Evolutionary conservation across 2,888 invertebrate genomes (phyloP), one percentile per base, ranked within the genome.

Genomic region (Ariolimax columbianus): DNA sequence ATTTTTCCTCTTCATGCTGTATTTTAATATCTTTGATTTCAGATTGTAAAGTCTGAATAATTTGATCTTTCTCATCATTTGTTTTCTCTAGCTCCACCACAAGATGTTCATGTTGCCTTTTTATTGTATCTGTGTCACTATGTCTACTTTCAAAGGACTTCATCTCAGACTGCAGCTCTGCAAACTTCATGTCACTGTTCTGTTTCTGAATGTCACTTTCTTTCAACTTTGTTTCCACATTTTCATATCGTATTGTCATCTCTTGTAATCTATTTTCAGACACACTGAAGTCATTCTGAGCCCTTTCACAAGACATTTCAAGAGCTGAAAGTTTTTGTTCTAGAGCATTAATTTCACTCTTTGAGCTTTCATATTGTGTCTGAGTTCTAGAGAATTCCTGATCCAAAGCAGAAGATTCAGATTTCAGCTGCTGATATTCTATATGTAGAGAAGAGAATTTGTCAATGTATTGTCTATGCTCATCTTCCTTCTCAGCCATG

Each of bases 261-360:
- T 89, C 87, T 63, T 85, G 77, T 80, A 88, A 86, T 77, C 88
- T 86, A 82, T 89, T 88, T 47, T 87, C 87, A 78, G 83, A 78
- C 19, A 86, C 75, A 73, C 77, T 84, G 63, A 86, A 68, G 38
- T 85, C 59, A 72, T 63, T 63, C 23, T 59, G 77, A 59, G 43
- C n/a, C 14, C 63, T 38, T 75, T 63, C 47, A 26, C 47, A 75
- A 23, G 63, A 63, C 38, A 73, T 36, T 36, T 86, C 51, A 7
- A 78, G n/a, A 63, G 38, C 36, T 36, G 72, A 38, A 4, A 78
- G 59, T 33, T 59, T 47, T 26, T 78, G n/a, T 51, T 47, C 72
- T 33, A 86, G 63, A 36, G 72, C n/a, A 17, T 59, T 30, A 17
- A 73, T n/a, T 63, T 86, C 82, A 47, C 36, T 30, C 33, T 82